Evolutionary conservation across 2,888 invertebrate genomes (phyloP).

Genomic region (Thereva unica): DNA sequence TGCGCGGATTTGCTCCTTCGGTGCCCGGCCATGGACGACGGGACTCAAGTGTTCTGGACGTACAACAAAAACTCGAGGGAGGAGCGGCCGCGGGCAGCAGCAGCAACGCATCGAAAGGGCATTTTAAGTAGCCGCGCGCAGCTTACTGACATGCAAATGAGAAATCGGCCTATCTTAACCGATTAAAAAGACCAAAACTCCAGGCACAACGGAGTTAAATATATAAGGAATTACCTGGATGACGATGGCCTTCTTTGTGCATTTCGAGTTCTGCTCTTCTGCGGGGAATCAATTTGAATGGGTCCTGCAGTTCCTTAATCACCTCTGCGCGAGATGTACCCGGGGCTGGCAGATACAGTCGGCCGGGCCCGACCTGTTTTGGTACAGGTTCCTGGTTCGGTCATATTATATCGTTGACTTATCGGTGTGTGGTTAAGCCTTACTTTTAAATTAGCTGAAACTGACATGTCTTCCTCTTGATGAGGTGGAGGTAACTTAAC

Average conservation of each 20-base stretch:
- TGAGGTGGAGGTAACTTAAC: slow-evolving; percentile 35
- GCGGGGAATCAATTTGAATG: slow-evolving; percentile 17
- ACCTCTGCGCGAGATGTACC: slow-evolving; percentile 10
- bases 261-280: slow-evolving; percentile 5
- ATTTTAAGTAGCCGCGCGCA: slow-evolving; percentile 37
- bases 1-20: slow-evolving; percentile 7
- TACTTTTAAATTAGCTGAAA: slow-evolving; percentile 35
- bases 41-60: slow-evolving; percentile 7
- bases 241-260: slow-evolving; percentile 13
- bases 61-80: background rate
- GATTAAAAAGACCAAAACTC: slow-evolving; percentile 19
- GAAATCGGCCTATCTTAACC: slow-evolving; percentile 31
- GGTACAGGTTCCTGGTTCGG: slow-evolving; percentile 26
- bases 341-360: slow-evolving; percentile 11
- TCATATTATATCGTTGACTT: slow-evolving; percentile 28
- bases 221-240: slow-evolving; percentile 27
- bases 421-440: slow-evolving; percentile 33
- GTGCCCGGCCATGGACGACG: slow-evolving; percentile 4
- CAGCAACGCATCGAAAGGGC: slow-evolving; percentile 26
- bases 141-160: slow-evolving; percentile 36
- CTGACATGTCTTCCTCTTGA: slow-evolving; percentile 31
- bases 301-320: slow-evolving; percentile 34
- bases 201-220: slow-evolving; percentile 29
- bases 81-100: slow-evolving; percentile 4
- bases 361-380: slow-evolving; percentile 16